phyloP scores from a whole-genome alignment of 2,888 invertebrate species.

The Iphiclides podalirius region DNA sequence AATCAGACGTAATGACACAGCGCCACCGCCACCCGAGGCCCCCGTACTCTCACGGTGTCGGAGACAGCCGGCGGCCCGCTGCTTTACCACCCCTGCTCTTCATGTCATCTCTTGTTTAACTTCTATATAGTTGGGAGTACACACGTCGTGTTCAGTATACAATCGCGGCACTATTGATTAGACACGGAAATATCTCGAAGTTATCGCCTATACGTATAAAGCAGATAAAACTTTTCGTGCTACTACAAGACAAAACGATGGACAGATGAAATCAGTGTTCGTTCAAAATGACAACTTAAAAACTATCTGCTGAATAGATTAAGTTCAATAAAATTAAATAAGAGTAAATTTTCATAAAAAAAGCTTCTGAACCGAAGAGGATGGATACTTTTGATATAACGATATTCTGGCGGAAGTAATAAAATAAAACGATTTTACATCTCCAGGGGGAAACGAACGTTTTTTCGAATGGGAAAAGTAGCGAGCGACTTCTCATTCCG shows the following conservation, averaged over 20 bases:
- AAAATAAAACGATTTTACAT: slow-evolving; percentile 81
- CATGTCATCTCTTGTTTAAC: slow-evolving; percentile 47
- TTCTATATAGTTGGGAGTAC: slow-evolving; percentile 25
- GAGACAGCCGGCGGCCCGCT: slow-evolving; percentile 15
- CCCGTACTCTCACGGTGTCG: slow-evolving; percentile 14
- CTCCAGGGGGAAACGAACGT: slow-evolving; percentile 74
- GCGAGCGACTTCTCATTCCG: slow-evolving; percentile 75
- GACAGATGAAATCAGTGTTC: slow-evolving; percentile 22
- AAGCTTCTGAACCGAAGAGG: slow-evolving; percentile 52
- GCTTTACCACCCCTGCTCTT: slow-evolving; percentile 29
- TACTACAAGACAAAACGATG: slow-evolving; percentile 20
- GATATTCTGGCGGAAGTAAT: slow-evolving; percentile 77
- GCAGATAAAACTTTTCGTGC: slow-evolving; percentile 10
- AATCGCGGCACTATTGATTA: slow-evolving; percentile 4
- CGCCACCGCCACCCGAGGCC: slow-evolving; percentile 35
- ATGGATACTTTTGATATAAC: slow-evolving; percentile 64
- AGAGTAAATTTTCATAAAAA: slow-evolving; percentile 51
- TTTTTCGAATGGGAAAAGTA: slow-evolving; percentile 78
- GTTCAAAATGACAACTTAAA: not conserved
- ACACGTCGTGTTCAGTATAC: slow-evolving; percentile 1
- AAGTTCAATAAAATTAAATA: slow-evolving; percentile 32
- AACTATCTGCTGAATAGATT: no score
- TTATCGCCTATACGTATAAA: not conserved
- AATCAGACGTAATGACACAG: slow-evolving; percentile 69
- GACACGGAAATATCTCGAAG: slow-evolving; percentile 7